These are phyloP conservation scores for Pyrocoelia pectoralis DNA, from an alignment of 2,888 invertebrate genomes.

Conservation along the genomic window DNA sequence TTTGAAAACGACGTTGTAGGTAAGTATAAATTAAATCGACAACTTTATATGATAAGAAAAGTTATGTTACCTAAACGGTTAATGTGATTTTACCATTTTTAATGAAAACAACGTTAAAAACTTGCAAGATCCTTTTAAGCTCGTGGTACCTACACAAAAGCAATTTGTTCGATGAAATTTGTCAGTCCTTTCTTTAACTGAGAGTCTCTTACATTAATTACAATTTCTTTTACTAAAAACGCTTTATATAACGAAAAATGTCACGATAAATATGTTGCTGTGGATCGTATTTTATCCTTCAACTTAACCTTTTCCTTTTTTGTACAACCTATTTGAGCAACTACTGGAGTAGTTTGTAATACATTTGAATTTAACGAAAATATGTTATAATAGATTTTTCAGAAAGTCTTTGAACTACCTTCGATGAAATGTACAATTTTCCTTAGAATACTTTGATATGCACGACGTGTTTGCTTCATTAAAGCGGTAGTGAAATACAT, in stretches of 20 bases:
- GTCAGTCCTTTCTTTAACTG: background rate
- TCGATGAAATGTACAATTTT: background rate
- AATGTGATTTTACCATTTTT: background rate
- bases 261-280: conserved; percentile 5
- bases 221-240: background rate
- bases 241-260: background rate
- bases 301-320: background rate
- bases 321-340: background rate
- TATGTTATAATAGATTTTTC: background rate
- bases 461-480: background rate
- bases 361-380: background rate
- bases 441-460: background rate
- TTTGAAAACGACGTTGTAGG: too few species aligned
- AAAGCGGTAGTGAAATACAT: background rate
- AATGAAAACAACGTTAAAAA: background rate
- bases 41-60: too few species aligned
- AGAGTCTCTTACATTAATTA: background rate
- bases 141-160: background rate
- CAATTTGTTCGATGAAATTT: background rate
- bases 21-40: too few species aligned
- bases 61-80: too few species aligned
- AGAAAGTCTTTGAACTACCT: conserved; percentile 8
- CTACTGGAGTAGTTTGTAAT: background rate
- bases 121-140: background rate
- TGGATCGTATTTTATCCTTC: conserved; percentile 2